Evolutionary conservation across 2,888 invertebrate genomes (phyloP), one percentile per base, ranked within the genome.

Genomic region (Eristalinus sepulchralis): DNA sequence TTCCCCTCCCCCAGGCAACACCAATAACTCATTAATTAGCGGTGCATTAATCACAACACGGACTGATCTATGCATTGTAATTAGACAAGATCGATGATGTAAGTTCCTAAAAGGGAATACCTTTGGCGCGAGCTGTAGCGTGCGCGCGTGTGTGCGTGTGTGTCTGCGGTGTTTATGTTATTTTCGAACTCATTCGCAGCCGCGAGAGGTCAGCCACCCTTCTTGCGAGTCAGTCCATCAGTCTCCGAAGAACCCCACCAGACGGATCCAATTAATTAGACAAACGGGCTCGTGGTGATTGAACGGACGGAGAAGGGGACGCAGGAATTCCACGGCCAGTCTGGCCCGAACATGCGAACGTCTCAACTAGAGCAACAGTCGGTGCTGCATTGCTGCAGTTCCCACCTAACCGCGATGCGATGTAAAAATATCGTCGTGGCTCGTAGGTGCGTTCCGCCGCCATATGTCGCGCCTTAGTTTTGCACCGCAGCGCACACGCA

Each of bases 41-140:
- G 64, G 70, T 55, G 82, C 82, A 82, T 86, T 86, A 82, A 86
- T 86, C 85, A 86, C 68, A 86, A 78, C 85, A 82, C 82, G 68
- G 59, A 77, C 77, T 78, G 77, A 66, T 86, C 59, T 82, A 82
- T 78, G 85, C 73, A 86, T 81, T 31, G 85, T 70, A 82, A 86
- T 83, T 86, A 82, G 83, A 83, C 82, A 82, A 82, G 86, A 83
- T 86, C 86, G 83, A 86, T 86, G 86, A 86, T 86, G 82, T 82
- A 86, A 86, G 78, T 71, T 75, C 77, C 66, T 70, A 60, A 68
- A 82, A 75, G 70, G 47, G 47, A 47, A 17, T 47, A 17, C 47
- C 8, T 17, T 6, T 78, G 73, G 77, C 71, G 27, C 59, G 53
- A 1, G 17, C 3, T 53, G n/a, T 4, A 11, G 34, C 31, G 24